Evolutionary conservation across 2,888 invertebrate species (phyloP), one percentile per base, ranked within the genome.

Genomic region (Orthosia gracilis): DNA sequence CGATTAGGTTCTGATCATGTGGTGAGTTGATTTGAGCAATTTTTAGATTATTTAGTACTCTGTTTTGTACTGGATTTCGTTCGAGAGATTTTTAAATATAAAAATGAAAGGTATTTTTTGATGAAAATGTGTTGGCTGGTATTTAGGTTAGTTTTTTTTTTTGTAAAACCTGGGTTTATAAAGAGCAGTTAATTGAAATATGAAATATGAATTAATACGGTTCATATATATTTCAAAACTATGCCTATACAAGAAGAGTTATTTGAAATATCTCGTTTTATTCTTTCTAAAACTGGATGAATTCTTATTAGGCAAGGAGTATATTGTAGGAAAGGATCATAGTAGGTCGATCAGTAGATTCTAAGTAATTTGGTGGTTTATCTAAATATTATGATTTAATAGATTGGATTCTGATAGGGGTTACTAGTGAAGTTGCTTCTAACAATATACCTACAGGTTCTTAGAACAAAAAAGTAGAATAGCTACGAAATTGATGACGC

Each of bases 11-110:
- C 9, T 9, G 69, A 69, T 69, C 65, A 77, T 52, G 67, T 61
- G 23, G 61, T 2, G 59, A 61, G 50, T 64, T 26, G 21, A 26
- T 49, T 50, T 50, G 12, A 21, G 40, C 18, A 49, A 66, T 66
- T 66, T 45, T 58, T 67, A 79, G 18, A 55, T 69, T 69, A 67
- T 55, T 26, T 31, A 7, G 7, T 4, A 55, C 57, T 69, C 7
- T 54, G 67, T 78, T 73, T 57, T 5, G 9, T 47, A 55, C 31
- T 52, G 23, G 4, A 58, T 50, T 68, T 50, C 23, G 54, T 52
- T 21, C 18, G 3, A 26, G 15, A 3, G 1, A 4, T 47, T 47
- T 62, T 50, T 40, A 9, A 31, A 50, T 21, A 21, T 12, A 2
- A 73, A 23, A 58, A 64, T 64, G 21, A 58, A 1, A 21, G 17